phyloP scores from a whole-genome alignment of 1,140 invertebrate species.

The Sminthurinus signatus region DNA sequence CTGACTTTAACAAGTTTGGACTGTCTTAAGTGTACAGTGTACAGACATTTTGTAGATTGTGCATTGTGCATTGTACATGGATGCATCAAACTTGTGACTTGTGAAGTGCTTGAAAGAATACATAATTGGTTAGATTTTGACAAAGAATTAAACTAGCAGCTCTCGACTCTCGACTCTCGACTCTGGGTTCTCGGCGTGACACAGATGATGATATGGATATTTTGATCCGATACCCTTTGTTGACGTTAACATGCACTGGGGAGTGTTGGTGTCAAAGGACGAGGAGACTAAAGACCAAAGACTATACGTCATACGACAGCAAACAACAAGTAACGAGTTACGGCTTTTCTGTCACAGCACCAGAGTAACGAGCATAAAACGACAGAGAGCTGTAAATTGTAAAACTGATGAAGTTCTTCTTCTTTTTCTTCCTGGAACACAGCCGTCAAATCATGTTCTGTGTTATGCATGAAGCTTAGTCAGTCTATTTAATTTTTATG shows the following conservation, averaged over 20 bases:
- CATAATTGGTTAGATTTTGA: neutral
- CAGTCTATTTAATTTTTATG: neutral
- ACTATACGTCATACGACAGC: no score
- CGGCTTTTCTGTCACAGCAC: no score
- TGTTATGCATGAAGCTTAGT: no score
- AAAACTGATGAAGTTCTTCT: neutral
- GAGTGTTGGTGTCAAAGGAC: neutral
- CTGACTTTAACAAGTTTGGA: no score
- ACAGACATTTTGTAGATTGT: neutral
- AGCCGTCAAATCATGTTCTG: neutral
- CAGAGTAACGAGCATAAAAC: no score
- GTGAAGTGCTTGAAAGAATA: neutral
- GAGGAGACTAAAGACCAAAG: no score
- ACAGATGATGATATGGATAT: neutral
- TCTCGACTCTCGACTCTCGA: no score
- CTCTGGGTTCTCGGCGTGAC: no score
- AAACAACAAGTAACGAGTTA: no score
- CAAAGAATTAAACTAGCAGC: neutral
- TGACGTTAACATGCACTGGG: neutral
- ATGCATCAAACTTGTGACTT: neutral
- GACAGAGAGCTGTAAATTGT: no score
- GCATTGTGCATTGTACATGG: no score
- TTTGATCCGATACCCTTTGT: slow-evolving; percentile 9
- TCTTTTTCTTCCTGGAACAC: slow-evolving; percentile 1
- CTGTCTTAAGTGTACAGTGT: neutral